Evolutionary conservation across 2,888 invertebrate species (phyloP), one percentile per base, ranked within the genome.

Genomic region (Griposia aprilina): DNA sequence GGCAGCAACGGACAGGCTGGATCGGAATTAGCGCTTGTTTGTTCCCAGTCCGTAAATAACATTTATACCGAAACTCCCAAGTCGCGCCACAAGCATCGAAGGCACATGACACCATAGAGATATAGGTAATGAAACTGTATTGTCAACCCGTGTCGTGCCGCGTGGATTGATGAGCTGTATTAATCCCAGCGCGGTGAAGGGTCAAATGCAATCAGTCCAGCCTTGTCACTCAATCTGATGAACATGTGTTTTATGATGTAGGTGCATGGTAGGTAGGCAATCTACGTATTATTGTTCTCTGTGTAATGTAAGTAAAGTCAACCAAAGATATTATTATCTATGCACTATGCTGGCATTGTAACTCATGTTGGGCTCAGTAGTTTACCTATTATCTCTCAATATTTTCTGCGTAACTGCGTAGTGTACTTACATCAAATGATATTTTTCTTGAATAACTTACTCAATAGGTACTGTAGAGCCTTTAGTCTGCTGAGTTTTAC

Each of bases 141-240:
- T 76, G 84, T 83, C 75, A 78, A 86, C 84, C 80, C 87, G 60
- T 84, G 84, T 86, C 84, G 73, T 65, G 80, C 52, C 30, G 69
- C 73, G 76, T 75, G 72, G 73, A 86, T 86, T 85, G 85, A 86
- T 86, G 82, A 72, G 48, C 50, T 45, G 62, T 26, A 26, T 73
- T 86, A 79, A 87, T 87, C 75, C 87, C 70, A 55, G 26, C 55
- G 82, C 55, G 82, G 82, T 68, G 59, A 76, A 63, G 62, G 85
- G 87, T 85, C 85, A 66, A 55, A 59, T 70, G 57, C 73, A 87
- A 85, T 85, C 87, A 75, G 85, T 68, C 84, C 71, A 76, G 82
- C 85, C 85, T 86, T 85, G 87, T 85, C 87, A 80, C 55, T 77
- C 84, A 68, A 67, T 76, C 68, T 75, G 84, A 80, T 76, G 74